A percentile compares a stretch with the other conserved stretches of the same genome.
Conservation (phyloP, 64 coral and sea anemone species). For the Pocillopora damicornis region DNA sequence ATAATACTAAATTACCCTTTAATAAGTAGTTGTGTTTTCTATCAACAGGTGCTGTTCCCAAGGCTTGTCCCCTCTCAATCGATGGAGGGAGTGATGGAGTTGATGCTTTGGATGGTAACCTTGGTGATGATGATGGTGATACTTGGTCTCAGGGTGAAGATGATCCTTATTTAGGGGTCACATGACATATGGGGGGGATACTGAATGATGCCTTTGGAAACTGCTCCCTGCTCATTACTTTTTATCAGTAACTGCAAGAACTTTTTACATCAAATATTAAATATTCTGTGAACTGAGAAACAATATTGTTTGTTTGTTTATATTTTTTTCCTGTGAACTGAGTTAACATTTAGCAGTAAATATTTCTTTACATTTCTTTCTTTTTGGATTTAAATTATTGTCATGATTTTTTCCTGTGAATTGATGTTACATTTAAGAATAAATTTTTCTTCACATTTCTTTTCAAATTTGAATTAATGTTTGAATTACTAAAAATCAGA, state of each 20-base stretch:
- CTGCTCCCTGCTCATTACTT: background rate
- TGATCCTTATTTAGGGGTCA: conserved; percentile 51
- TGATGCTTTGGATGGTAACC: conserved; percentile 41
- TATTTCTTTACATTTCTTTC: too few relatives aligned
- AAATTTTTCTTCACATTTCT: too few relatives aligned
- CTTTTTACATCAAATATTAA: too few relatives aligned
- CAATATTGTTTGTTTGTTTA: too few relatives aligned
- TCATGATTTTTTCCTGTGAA: too few relatives aligned
- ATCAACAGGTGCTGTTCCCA: conserved; percentile 6
- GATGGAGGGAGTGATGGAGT: background rate
- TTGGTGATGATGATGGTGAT: conserved; percentile 69
- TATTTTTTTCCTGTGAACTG: too few relatives aligned
- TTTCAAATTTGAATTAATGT: too few relatives aligned
- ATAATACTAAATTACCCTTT: background rate
- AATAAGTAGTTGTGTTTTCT: background rate
- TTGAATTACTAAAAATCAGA: too few relatives aligned
- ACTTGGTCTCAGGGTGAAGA: conserved; percentile 71
- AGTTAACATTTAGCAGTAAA: too few relatives aligned
- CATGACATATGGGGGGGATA: background rate
- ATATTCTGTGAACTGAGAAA: too few relatives aligned
- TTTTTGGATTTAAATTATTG: too few relatives aligned
- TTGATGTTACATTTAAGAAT: too few relatives aligned
- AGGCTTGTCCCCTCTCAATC: conserved; percentile 36
- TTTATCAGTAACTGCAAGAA: background rate
- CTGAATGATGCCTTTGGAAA: background rate